Conservation (phyloP, 2,888 invertebrate genomes). For the Andricus curvator region DNA sequence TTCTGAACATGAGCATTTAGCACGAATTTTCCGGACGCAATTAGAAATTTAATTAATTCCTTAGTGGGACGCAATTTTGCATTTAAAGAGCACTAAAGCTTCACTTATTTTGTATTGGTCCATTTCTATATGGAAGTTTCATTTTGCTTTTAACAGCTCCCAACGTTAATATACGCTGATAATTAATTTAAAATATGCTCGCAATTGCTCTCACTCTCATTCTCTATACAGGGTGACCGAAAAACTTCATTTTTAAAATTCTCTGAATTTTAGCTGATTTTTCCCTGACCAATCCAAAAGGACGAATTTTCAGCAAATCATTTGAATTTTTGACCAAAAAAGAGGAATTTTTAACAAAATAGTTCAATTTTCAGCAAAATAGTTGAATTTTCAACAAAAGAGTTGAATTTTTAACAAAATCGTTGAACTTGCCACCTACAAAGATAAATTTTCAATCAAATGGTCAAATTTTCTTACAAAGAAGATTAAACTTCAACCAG, state of each 20-base stretch:
- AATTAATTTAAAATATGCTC: conserved; percentile 35
- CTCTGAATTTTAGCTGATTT: background rate
- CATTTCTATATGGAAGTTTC: conserved; percentile 23
- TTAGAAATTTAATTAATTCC: conserved; percentile 39
- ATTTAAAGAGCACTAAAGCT: conserved; percentile 34
- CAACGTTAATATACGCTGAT: conserved; percentile 21
- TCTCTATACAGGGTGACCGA: background rate
- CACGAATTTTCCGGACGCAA: conserved; percentile 38
- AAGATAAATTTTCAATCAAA: too few species aligned
- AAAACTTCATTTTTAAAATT: background rate
- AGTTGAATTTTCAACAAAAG: too few species aligned
- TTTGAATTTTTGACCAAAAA: too few species aligned
- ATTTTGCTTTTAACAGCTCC: conserved; percentile 17
- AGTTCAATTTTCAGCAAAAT: too few species aligned
- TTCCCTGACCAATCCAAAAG: too few species aligned
- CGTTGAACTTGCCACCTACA: too few species aligned
- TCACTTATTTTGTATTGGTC: conserved; percentile 39
- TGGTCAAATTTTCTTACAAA: too few species aligned
- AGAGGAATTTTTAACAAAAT: too few species aligned
- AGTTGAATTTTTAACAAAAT: too few species aligned
- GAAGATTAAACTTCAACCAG: too few species aligned
- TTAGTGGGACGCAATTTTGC: conserved; percentile 37
- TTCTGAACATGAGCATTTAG: conserved; percentile 30
- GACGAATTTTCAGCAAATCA: too few species aligned
- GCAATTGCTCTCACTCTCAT: conserved; percentile 5